Evolutionary conservation across 2,888 invertebrate genomes (phyloP).

Genomic region (Caenorhabditis virilis): DNA sequence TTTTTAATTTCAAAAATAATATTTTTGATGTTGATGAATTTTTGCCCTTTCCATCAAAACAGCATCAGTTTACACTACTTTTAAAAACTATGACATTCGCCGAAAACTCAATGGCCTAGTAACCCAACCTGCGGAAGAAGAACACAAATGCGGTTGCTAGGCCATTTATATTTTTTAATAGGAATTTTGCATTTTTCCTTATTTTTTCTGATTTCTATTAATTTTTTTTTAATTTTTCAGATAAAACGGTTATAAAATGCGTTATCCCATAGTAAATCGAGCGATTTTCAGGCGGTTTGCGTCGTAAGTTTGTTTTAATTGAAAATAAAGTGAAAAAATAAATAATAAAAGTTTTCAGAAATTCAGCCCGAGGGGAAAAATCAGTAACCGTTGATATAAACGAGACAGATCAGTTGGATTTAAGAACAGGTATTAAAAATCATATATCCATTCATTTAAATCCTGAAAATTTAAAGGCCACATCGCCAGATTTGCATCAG

Average conservation of each 20-base stretch:
- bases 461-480: conserved; percentile 58
- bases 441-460: neutral
- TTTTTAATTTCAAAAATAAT: no score
- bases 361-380: conserved; percentile 10
- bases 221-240: neutral
- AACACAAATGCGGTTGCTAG: no score
- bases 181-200: no score
- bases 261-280: neutral
- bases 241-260: neutral
- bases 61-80: no score
- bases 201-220: no score
- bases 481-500: conserved; percentile 71
- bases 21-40: no score
- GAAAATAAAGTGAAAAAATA: neutral
- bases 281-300: neutral
- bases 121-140: no score
- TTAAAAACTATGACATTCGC: no score
- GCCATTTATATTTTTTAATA: no score
- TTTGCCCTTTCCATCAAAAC: no score
- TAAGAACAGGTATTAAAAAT: conserved; percentile 18
- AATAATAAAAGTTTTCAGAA: conserved; percentile 4
- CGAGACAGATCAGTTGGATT: conserved; percentile 8
- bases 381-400: conserved; percentile 17
- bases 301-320: neutral
- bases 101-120: no score